Evolutionary conservation across 2,888 invertebrate species (phyloP).

Genomic region (Pyrochroa serraticornis): DNA sequence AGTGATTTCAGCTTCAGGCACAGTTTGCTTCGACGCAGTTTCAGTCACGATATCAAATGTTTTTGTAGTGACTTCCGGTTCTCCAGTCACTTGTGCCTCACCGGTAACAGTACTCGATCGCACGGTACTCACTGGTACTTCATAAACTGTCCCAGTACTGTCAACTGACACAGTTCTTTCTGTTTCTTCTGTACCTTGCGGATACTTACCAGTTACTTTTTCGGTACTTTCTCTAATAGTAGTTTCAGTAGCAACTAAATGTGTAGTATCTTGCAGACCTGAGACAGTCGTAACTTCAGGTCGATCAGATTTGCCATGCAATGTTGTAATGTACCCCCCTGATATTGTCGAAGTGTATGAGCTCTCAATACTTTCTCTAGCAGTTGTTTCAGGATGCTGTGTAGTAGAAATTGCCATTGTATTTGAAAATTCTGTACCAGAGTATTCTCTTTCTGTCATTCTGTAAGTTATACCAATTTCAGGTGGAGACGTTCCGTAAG

Average conservation of each 20-base stretch:
- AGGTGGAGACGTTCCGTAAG: too few species aligned
- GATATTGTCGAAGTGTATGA: too few species aligned
- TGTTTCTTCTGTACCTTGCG: conserved; percentile 44
- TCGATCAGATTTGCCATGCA: neutral
- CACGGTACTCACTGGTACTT: neutral
- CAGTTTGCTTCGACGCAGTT: neutral
- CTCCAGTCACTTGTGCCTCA: conserved; percentile 1
- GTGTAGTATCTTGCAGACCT: neutral
- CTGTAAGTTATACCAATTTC: too few species aligned
- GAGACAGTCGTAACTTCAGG: neutral
- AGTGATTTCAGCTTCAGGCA: neutral
- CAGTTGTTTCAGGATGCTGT: too few species aligned
- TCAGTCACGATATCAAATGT: neutral
- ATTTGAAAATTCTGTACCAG: too few species aligned
- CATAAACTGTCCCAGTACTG: neutral
- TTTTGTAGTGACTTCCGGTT: neutral
- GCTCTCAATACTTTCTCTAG: neutral
- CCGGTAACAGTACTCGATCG: neutral
- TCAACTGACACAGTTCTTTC: conserved; percentile 13
- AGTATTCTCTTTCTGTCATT: too few species aligned
- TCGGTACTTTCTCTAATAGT: neutral
- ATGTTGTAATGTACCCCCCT: too few species aligned
- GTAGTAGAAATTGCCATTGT: too few species aligned
- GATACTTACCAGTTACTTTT: conserved; percentile 27
- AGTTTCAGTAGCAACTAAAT: neutral